phyloP scores from a whole-genome alignment of 1,140 invertebrate genomes.

The Sinonovacula constricta region DNA sequence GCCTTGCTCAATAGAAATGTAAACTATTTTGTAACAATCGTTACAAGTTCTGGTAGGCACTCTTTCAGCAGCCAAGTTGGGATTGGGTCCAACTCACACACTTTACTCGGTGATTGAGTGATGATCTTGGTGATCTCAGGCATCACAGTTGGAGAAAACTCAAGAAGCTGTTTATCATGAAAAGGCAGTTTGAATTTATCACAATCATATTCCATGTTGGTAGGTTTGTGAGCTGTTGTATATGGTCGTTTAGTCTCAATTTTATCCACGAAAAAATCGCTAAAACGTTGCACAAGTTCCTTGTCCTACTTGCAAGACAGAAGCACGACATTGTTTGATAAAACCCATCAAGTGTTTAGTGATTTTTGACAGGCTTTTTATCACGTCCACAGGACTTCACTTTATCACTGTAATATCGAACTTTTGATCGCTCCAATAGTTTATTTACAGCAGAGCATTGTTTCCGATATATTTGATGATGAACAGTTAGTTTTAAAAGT shows the following conservation, averaged over 20 bases:
- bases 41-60: slow-evolving; percentile 20
- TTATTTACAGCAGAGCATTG: no score
- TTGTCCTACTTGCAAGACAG: neutral
- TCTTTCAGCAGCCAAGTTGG: slow-evolving; percentile 39
- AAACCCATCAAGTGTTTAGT: neutral
- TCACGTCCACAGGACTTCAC: neutral
- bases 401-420: neutral
- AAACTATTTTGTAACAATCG: no score
- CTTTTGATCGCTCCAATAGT: neutral
- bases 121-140: no score
- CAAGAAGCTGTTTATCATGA: neutral
- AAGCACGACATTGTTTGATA: neutral
- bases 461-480: neutral
- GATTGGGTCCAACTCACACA: slow-evolving; percentile 39
- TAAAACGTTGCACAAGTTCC: neutral
- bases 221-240: neutral
- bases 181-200: neutral
- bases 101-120: neutral
- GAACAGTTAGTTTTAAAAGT: neutral
- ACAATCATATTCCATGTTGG: no score
- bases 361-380: neutral
- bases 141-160: no score
- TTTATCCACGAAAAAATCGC: slow-evolving; percentile 4
- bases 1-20: no score
- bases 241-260: neutral